Evolutionary conservation across 2,888 invertebrate species (phyloP), one percentile per base, ranked within the genome.

Genomic region (Macrostomum cliftonense): DNA sequence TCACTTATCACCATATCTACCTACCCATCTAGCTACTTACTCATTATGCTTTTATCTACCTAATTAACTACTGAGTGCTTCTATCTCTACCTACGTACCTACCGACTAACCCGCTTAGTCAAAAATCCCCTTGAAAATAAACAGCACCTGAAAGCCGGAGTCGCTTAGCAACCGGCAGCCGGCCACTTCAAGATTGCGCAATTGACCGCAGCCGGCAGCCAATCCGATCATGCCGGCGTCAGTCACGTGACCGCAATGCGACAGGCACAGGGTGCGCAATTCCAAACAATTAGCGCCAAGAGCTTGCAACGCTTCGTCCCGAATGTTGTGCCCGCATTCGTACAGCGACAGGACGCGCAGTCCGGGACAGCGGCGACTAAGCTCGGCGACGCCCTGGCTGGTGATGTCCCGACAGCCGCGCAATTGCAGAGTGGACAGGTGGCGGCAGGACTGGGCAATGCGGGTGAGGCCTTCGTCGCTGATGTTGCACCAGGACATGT

Each of bases 221-320:
- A 45, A 37, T 14, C 37, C 45, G 17, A 37, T 45, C 20, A 45
- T 16, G 20, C 45, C 45, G 5, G 17, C 12, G 36, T 45, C 45
- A 12, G 45, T 45, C 16, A 45, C 38, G 14, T 16, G 17, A 28
- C 28, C 28, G 37, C 45, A 45, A 9, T 36, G 16, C 2, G 45
- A 45, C n/a, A 97, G 78, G 74, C 91, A 91, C 56, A 95, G 79
- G 57, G 83, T 81, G 71, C 83, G 82, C 58, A 97, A 73, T 60
- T 83, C 79, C 21, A 80, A 79, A 71, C 93, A 91, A 73, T 82
- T 79, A 53, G 78, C 78, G 36, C 89, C 88, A 60, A 95, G 74
- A 63, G 82, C 81, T 57, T 79, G 79, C 53, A 95, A 82, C 36
- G 88, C 87, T 61, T 79, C 79, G 70, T 93, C 88, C 57, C 71